Conservation (phyloP, 2,888 invertebrate genomes). For the Andrena chrysosceles region DNA sequence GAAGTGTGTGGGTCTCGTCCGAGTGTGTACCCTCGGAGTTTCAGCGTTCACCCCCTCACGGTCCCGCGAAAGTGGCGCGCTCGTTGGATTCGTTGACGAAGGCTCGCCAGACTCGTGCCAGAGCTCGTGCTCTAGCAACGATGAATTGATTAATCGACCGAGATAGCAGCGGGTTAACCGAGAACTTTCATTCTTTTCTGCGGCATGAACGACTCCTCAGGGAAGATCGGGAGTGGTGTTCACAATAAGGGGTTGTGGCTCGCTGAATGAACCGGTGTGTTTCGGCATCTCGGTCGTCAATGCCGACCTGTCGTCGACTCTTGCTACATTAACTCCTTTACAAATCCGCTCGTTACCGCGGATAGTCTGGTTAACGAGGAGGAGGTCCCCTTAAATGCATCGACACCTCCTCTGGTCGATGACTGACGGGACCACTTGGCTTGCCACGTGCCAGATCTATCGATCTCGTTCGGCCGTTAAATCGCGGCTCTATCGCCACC, state of each 20-base stretch:
- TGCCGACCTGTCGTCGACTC: slow-evolving; percentile 78
- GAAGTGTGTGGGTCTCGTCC: background rate
- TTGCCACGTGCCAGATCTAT: slow-evolving; percentile 25
- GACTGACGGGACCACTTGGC: slow-evolving; percentile 28
- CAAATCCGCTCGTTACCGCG: slow-evolving; percentile 72
- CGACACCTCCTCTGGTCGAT: slow-evolving; percentile 66
- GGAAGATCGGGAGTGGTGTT: slow-evolving; percentile 35
- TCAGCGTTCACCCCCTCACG: too few species aligned
- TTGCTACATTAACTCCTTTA: slow-evolving; percentile 78
- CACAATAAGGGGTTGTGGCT: slow-evolving; percentile 76
- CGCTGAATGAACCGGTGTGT: slow-evolving; percentile 78
- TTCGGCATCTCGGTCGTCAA: slow-evolving; percentile 74
- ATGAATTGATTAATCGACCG: slow-evolving; percentile 42
- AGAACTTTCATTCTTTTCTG: slow-evolving; percentile 46
- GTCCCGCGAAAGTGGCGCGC: too few species aligned
- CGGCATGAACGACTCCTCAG: slow-evolving; percentile 42
- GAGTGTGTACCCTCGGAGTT: too few species aligned
- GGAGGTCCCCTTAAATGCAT: slow-evolving; percentile 71
- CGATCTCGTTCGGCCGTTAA: slow-evolving; percentile 21
- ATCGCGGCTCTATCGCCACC: background rate
- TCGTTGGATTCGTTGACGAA: background rate
- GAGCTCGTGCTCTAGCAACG: background rate
- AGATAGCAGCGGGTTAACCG: slow-evolving; percentile 12
- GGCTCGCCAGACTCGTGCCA: background rate
- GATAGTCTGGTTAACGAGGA: slow-evolving; percentile 67